Conservation (phyloP, 2,113 vertebrate species). For the Hippocampus guttulatus region DNA sequence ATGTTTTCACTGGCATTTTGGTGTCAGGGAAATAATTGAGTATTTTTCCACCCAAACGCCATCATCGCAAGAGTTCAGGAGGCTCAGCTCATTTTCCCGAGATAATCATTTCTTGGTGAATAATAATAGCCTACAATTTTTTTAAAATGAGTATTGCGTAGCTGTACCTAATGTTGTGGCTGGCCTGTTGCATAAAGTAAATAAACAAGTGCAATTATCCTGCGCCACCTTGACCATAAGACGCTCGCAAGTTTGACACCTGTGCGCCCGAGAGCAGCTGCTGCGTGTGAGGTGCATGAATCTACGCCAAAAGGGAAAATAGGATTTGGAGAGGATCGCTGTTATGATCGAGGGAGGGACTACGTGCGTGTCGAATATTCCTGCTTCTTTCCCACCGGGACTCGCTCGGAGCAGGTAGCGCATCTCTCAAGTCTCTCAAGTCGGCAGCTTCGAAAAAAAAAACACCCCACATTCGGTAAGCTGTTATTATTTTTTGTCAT, state of each 20-base stretch:
- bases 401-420: constrained; percentile 66
- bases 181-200: background rate
- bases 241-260: constrained; percentile 36
- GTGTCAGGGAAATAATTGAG: too few relatives aligned
- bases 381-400: constrained; percentile 73
- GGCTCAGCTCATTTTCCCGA: too few relatives aligned
- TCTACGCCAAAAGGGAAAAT: constrained; percentile 26
- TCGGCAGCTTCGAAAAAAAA: constrained; percentile 44
- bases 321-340: constrained; percentile 62
- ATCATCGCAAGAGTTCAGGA: too few relatives aligned
- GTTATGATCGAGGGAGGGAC: constrained; percentile 79
- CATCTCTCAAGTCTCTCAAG: constrained; percentile 53
- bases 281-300: constrained; percentile 26
- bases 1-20: too few relatives aligned
- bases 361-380: constrained; percentile 77
- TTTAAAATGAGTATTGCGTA: background rate
- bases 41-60: too few relatives aligned
- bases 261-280: constrained; percentile 28
- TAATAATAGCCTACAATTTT: too few relatives aligned
- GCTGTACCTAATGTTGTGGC: background rate
- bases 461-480: constrained; percentile 55
- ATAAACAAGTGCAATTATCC: background rate
- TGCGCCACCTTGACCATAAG: background rate
- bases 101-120: too few relatives aligned
- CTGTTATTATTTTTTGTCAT: constrained; percentile 8